A percentile compares a stretch with the other conserved stretches of the same genome.
These are phyloP conservation scores for Picus viridis DNA, from an alignment of 2,797 vertebrate genomes.

Conservation along the genomic window DNA sequence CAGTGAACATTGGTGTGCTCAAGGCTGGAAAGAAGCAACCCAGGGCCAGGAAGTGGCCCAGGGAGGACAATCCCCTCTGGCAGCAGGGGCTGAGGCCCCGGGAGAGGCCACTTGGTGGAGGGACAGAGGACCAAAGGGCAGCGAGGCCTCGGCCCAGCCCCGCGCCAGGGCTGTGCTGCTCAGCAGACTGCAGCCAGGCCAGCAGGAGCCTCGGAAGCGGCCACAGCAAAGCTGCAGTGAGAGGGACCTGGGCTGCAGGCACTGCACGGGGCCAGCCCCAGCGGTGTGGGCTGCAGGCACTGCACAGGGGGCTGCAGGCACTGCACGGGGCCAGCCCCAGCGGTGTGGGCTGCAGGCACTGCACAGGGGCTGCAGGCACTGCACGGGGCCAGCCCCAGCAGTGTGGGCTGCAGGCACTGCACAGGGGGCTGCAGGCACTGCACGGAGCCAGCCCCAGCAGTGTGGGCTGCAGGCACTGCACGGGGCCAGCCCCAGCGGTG, in stretches of 20 bases:
- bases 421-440: no score
- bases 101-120: background rate
- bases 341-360: no score
- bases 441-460: no score
- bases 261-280: no score
- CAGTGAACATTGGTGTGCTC: background rate
- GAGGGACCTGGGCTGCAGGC: background rate
- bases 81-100: background rate
- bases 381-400: no score
- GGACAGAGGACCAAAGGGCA: background rate
- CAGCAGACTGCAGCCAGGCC: background rate
- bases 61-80: background rate
- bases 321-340: no score
- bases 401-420: no score
- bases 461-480: no score
- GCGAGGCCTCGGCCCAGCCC: background rate
- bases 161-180: background rate
- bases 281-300: no score
- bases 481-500: no score
- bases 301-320: no score
- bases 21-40: background rate
- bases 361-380: no score
- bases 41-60: background rate
- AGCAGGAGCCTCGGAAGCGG: fast-evolving
- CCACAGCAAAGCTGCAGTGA: background rate